These are phyloP conservation scores for Drosophila melanica DNA, from an alignment of 1,140 invertebrate species.

Conservation along the genomic window DNA sequence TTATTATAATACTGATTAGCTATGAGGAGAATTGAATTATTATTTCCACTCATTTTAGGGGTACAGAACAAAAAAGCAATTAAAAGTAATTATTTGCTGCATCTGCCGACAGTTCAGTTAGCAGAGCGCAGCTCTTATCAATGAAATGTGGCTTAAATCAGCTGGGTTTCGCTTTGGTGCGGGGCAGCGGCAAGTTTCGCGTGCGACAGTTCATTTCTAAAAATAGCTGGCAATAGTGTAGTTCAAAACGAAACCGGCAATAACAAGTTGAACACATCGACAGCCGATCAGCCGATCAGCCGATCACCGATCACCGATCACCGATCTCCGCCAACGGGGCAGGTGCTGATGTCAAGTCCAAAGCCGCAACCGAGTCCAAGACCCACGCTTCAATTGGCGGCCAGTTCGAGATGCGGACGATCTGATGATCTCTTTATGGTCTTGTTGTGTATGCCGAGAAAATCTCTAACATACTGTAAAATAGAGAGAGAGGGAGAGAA, in stretches of 20 bases:
- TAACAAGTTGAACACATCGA: constrained; percentile 11
- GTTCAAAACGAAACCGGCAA: constrained; percentile 10
- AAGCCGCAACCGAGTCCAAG: constrained; percentile 21
- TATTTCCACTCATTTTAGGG: no score
- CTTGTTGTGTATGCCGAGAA: constrained; percentile 2
- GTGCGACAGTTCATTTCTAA: constrained; percentile 33
- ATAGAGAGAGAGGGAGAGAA: background rate
- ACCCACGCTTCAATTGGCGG: constrained; percentile 47
- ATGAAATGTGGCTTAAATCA: background rate
- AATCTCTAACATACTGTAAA: background rate
- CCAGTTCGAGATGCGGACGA: constrained; percentile 5
- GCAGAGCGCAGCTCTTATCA: no score
- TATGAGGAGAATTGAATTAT: no score
- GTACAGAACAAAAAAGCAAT: no score
- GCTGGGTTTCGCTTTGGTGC: background rate
- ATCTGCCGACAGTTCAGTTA: no score
- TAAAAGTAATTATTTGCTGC: no score
- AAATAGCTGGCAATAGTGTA: constrained; percentile 24
- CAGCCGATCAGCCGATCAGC: background rate
- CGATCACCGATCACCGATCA: background rate
- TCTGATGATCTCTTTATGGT: constrained; percentile 18
- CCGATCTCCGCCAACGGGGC: background rate
- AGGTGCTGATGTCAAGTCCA: constrained; percentile 25
- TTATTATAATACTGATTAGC: no score
- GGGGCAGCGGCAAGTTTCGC: background rate